phyloP scores from a whole-genome alignment of 1,140 invertebrate species.

The Lamellibrachia luymesi region DNA sequence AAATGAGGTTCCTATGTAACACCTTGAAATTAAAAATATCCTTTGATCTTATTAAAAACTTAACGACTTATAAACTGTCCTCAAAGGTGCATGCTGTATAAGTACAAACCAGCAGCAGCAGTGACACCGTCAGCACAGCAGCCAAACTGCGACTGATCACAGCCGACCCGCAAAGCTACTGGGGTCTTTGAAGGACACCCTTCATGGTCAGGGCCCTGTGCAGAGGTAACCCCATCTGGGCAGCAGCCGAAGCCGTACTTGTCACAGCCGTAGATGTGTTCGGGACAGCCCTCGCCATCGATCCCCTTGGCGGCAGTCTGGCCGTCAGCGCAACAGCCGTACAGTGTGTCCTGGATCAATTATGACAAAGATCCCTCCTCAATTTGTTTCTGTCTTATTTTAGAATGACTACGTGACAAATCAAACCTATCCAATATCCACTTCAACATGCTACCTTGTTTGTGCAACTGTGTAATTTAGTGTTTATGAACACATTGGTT shows the following conservation, averaged over 20 bases:
- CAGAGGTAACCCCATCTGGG: constrained; percentile 73
- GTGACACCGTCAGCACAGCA: constrained; percentile 55
- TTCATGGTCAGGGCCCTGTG: constrained; percentile 64
- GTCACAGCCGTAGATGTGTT: constrained; percentile 24
- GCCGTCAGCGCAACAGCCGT: constrained; percentile 56
- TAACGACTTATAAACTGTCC: no score
- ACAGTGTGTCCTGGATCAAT: constrained; percentile 21
- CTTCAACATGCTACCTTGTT: no score
- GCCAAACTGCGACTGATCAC: constrained; percentile 38
- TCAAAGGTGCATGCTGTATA: constrained; percentile 31
- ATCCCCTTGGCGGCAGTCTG: constrained; percentile 50
- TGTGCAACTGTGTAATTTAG: no score
- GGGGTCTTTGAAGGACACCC: constrained; percentile 18
- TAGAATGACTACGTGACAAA: no score
- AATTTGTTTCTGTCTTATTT: no score
- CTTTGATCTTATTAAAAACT: no score
- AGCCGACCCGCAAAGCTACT: background rate
- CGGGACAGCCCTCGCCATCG: constrained; percentile 45
- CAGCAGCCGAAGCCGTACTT: constrained; percentile 72
- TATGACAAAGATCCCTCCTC: no score
- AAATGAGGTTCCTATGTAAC: no score
- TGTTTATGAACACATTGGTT: no score
- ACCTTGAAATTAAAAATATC: no score
- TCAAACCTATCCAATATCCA: no score
- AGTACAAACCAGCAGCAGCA: constrained; percentile 48